Evolutionary conservation across 2,888 invertebrate species (phyloP), one percentile per base, ranked within the genome.

Genomic region (Malthinus seriepunctatus): DNA sequence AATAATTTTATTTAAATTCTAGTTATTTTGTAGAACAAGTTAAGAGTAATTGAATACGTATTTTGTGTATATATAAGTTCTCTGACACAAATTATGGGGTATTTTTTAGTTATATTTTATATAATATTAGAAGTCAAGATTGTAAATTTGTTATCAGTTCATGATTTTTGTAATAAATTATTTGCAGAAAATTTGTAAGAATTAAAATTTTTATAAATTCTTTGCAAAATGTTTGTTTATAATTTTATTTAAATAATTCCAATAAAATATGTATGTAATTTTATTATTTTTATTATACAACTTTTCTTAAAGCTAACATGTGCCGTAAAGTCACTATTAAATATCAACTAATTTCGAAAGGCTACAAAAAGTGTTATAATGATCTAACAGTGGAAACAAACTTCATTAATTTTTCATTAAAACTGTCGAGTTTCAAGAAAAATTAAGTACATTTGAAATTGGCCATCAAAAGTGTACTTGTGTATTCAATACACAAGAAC

Each of bases 151-250:
- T 39, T 39, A 39, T 2, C 15, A 39, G 14, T 39, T 15, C 14
- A 15, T 39, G 39, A 39, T 9, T 23, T 23, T 23, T 23, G 23
- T 23, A 23, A 23, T 23, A 23, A 23, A 39, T 39, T 39, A 11
- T 12, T 39, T 39, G 15, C 39, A 15, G 9, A 15, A 15, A 15
- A 14, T 39, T 39, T 10, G 15, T 39, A 15, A 38, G 8, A 10
- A 38, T 38, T 8, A 38, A 38, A 38, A 10, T 37, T 37, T 38
- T 8, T n/a, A 38, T 2, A 7, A 15, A 34, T 59, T 54, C 60
- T 65, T 64, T 65, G 65, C 63, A 65, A 62, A 57, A 62, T 63
- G 59, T 44, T 58, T 49, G 48, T 53, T 59, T 55, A 55, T 56
- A 56, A 61, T 62, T 60, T 64, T 60, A 56, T 62, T 60, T 64